Conservation (phyloP, 2,797 vertebrate species). For the Rousettus madagascariensis region DNA sequence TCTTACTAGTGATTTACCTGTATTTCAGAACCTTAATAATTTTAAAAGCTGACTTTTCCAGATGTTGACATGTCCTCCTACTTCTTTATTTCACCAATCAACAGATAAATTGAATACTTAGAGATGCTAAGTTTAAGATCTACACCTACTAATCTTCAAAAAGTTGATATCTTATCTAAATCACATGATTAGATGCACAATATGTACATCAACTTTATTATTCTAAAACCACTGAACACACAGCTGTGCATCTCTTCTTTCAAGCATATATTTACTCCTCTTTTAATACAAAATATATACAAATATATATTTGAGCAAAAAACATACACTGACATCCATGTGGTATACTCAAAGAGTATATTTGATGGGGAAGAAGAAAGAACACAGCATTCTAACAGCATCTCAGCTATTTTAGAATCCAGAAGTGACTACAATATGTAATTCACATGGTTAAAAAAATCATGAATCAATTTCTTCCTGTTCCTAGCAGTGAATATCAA, state of each 20-base stretch:
- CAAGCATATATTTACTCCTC: background rate
- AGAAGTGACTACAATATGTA: conserved; percentile 64
- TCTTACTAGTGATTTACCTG: background rate
- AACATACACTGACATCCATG: background rate
- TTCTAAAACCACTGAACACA: background rate
- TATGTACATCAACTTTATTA: background rate
- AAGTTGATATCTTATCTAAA: background rate
- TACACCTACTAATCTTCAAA: background rate
- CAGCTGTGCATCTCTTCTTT: background rate
- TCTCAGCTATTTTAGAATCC: conserved; percentile 31
- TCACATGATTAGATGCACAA: background rate
- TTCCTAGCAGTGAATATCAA: conserved; percentile 75
- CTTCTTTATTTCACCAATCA: background rate
- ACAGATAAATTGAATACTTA: background rate
- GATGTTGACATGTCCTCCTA: background rate
- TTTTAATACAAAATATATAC: background rate
- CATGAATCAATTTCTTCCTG: conserved; percentile 74
- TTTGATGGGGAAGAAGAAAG: background rate
- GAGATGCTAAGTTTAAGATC: background rate
- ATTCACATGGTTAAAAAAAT: conserved; percentile 73
- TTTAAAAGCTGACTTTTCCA: background rate
- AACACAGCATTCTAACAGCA: background rate
- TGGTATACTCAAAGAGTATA: background rate
- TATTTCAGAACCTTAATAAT: background rate
- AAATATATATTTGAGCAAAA: conserved; percentile 4